Conservation (phyloP, 37 sponge, comb jelly and placozoan species). For the Aplysina aerophoba region DNA sequence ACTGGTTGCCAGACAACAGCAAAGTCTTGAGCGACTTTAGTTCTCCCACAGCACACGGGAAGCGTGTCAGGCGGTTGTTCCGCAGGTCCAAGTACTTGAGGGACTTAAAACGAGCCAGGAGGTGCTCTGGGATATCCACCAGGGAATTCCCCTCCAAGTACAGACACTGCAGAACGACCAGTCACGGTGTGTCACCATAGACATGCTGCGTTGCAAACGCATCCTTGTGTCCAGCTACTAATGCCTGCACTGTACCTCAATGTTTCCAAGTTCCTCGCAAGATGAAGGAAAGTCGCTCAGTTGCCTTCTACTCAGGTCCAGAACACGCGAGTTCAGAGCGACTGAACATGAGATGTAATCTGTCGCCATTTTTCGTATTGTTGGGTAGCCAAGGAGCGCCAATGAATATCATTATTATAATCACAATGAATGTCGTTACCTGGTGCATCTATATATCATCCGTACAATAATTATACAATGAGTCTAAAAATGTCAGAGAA, state of each 20-base stretch:
- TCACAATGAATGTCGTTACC: background rate
- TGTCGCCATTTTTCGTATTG: conserved; percentile 6
- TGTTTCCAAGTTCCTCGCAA: background rate
- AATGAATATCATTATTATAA: background rate
- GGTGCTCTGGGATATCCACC: conserved; percentile 54
- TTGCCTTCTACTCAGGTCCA: conserved; percentile 23
- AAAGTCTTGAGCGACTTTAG: conserved; percentile 69
- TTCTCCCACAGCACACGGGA: conserved; percentile 63
- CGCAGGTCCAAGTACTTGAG: conserved; percentile 86
- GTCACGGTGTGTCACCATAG: background rate
- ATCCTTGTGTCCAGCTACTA: too few species aligned
- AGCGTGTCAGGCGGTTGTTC: conserved; percentile 62
- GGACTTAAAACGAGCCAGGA: conserved; percentile 58
- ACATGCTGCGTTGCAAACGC: too few species aligned
- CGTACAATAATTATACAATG: too few species aligned
- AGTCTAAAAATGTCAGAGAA: conserved; percentile 10
- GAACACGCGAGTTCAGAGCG: background rate
- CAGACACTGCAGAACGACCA: conserved; percentile 53
- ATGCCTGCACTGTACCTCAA: background rate
- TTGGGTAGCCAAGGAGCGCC: background rate
- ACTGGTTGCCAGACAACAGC: conserved; percentile 76
- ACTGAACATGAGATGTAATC: conserved; percentile 22
- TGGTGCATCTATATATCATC: background rate
- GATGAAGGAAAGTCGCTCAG: background rate
- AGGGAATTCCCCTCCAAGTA: conserved; percentile 86